Evolutionary conservation across 2,113 vertebrate species (phyloP), one percentile per base, ranked within the genome.

Genomic region (Platichthys flesus): DNA sequence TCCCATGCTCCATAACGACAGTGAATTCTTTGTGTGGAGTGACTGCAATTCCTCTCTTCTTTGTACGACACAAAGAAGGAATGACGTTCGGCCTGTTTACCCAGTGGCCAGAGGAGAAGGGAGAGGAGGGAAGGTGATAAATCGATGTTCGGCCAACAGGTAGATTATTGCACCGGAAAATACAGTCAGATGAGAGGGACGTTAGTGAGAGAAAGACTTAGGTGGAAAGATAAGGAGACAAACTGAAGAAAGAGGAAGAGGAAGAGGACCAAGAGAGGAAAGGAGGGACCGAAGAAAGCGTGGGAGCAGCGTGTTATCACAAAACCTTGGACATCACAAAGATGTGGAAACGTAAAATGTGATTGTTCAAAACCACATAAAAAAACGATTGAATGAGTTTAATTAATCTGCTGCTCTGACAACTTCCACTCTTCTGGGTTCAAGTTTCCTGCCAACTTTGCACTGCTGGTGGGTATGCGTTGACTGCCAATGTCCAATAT

Each of bases 21-120:
- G 79, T 79, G 74, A 84, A 81, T 89, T 89, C 80, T 83, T 89
- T 67, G 60, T 79, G 77, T 78, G 77, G 85, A 84, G 74, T 85
- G 76, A 88, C 69, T 82, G 81, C 81, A 81, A 82, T 87, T 89
- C 78, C 76, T 86, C 61, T 79, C 58, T 56, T 85, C 81, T 89
- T 82, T 88, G 63, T 80, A 40, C 24, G 55, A 65, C 78, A 87
- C 79, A 85, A 88, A 86, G 75, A 67, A 63, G 74, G 85, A 88
- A 74, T 86, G 82, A 74, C 45, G 21, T 76, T 77, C 63, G 67
- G 66, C 79, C 80, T 83, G 84, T 88, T 90, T 87, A 78, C 62
- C 71, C 58, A 49, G 52, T 62, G 82, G 73, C 61, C 37, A 65
- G 63, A 68, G 56, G 67, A 64, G 54, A 71, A 52, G 64, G 51